Percentiles rank a stretch among this genome's conserved stretches.
Conservation (phyloP, 2,113 vertebrate genomes). For the Microtus ochrogaster region DNA sequence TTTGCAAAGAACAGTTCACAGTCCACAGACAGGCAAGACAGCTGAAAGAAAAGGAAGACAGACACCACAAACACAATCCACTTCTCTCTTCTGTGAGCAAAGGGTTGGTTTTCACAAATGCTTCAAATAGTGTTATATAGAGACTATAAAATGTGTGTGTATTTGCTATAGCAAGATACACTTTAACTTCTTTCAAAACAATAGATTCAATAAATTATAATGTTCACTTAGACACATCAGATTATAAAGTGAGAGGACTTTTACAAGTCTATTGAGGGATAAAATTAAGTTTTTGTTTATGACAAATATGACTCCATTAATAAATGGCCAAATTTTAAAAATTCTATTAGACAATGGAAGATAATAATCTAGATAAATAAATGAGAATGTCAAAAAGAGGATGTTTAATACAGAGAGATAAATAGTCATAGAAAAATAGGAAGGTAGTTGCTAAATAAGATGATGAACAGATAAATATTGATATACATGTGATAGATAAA, state of each 20-base stretch:
- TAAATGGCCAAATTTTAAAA: neutral
- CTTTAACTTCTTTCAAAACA: neutral
- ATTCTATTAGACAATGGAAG: neutral
- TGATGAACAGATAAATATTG: neutral
- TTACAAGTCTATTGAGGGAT: neutral
- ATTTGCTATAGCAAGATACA: constrained; percentile 52
- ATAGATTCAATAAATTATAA: neutral
- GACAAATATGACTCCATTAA: neutral
- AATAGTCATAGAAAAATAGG: neutral
- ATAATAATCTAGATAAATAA: neutral
- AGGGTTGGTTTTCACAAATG: neutral
- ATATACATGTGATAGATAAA: neutral
- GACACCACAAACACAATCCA: neutral
- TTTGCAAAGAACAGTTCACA: constrained; percentile 23
- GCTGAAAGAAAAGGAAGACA: neutral
- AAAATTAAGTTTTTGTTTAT: neutral
- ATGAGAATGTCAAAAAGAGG: neutral
- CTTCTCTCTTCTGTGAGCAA: neutral
- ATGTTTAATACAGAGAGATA: neutral
- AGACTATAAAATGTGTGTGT: neutral
- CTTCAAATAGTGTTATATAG: neutral
- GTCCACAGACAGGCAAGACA: neutral
- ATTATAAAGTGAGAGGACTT: neutral
- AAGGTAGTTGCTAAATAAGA: neutral
- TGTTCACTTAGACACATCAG: neutral